Evolutionary conservation across 1,140 invertebrate species (phyloP).

Genomic region (Zaprionus kolodkinae): DNA sequence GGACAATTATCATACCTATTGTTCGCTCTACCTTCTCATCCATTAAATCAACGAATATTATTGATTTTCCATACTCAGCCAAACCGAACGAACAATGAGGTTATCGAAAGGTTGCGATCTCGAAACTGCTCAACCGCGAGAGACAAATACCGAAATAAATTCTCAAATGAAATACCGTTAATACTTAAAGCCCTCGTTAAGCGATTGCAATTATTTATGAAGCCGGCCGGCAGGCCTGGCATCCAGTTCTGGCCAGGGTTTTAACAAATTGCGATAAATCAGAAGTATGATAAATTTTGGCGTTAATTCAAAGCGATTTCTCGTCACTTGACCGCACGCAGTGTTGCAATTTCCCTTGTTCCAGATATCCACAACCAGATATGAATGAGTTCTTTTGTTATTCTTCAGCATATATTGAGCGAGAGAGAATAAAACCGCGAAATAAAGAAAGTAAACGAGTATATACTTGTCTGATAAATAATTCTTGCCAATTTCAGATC

Average conservation of each 20-base stretch:
- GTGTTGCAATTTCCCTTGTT: conserved; percentile 26
- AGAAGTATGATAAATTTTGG: conserved; percentile 39
- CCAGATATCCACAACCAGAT: conserved; percentile 1
- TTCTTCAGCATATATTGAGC: not conserved
- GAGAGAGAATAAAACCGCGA: not conserved
- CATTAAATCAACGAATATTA: conserved; percentile 17
- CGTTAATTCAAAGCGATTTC: conserved; percentile 42
- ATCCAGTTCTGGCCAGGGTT: conserved; percentile 1
- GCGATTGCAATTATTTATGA: conserved; percentile 37
- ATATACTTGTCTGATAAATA: not conserved
- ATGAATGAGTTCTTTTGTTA: not conserved
- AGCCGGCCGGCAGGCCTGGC: not conserved
- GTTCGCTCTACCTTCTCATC: not conserved
- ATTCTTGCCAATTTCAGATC: not conserved
- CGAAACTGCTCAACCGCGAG: conserved; percentile 21
- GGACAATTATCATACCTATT: not conserved
- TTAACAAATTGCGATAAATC: conserved; percentile 44
- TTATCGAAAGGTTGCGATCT: conserved; percentile 32
- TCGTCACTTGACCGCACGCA: conserved; percentile 31
- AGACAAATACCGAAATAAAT: conserved; percentile 32
- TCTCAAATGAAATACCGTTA: conserved; percentile 23
- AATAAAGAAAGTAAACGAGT: not conserved
- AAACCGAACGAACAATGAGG: not conserved
- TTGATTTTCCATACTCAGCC: conserved; percentile 16
- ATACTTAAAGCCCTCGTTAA: conserved; percentile 34